These are phyloP conservation scores for Clarias batrachus DNA, from an alignment of 2,113 vertebrate species.

Conservation along the genomic window DNA sequence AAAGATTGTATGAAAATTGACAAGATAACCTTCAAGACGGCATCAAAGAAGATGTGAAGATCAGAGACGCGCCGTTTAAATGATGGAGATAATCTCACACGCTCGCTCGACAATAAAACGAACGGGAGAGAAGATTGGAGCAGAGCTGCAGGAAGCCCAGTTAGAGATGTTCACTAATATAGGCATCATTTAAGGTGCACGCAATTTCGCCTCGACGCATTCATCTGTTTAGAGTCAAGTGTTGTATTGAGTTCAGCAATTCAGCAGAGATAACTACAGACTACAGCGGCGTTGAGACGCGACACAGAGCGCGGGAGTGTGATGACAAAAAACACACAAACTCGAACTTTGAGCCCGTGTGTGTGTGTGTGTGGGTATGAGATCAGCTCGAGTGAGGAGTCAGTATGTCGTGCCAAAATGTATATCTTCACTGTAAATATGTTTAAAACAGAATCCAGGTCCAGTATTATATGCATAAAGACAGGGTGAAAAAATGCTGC, in stretches of 20 bases:
- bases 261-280: background rate
- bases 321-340: too few species aligned
- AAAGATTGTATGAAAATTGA: constrained; percentile 35
- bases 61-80: background rate
- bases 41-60: constrained; percentile 16
- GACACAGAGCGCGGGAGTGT: background rate
- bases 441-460: too few species aligned
- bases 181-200: background rate
- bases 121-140: background rate
- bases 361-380: too few species aligned
- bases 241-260: background rate
- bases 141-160: background rate
- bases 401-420: too few species aligned
- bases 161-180: background rate
- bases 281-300: background rate
- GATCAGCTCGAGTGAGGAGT: too few species aligned
- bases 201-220: background rate
- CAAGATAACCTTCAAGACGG: constrained; percentile 36
- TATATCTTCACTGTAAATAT: too few species aligned
- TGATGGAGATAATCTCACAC: background rate
- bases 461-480: too few species aligned
- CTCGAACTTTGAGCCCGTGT: too few species aligned
- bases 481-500: too few species aligned
- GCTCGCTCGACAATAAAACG: background rate
- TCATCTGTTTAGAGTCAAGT: background rate